phyloP scores from a whole-genome alignment of 2,113 vertebrate genomes.

The Myotis lucifugus region DNA sequence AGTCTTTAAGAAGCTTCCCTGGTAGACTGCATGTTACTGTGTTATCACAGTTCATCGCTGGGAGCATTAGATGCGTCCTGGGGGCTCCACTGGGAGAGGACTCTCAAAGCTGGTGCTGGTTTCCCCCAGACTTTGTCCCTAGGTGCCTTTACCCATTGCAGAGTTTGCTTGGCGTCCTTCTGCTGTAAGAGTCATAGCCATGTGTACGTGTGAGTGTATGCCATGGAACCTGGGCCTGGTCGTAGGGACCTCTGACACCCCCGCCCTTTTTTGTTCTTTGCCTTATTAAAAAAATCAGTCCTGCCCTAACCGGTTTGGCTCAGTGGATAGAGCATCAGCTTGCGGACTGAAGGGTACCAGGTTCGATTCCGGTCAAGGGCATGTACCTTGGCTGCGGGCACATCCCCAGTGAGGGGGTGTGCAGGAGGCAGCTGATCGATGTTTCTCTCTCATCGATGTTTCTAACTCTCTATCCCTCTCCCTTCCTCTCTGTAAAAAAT shows the following conservation, averaged over 20 bases:
- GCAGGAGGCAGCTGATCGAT: no score
- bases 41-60: neutral
- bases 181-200: neutral
- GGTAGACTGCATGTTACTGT: fast-evolving
- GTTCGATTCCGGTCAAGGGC: no score
- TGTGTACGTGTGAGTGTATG: neutral
- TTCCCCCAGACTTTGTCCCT: neutral
- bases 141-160: neutral
- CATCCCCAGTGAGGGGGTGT: no score
- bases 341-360: no score
- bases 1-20: neutral
- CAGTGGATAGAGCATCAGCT: no score
- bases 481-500: no score
- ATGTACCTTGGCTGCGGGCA: no score
- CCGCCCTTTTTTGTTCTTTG: neutral
- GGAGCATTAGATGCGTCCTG: neutral
- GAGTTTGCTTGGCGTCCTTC: neutral
- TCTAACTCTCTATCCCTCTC: no score
- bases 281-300: neutral
- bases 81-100: neutral
- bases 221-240: neutral
- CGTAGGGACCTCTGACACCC: neutral
- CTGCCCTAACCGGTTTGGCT: no score
- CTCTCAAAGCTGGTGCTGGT: neutral
- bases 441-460: no score